Percentiles rank a stretch among this genome's conserved stretches.
These are phyloP conservation scores for Bubo scandiacus DNA, from an alignment of 2,113 vertebrate genomes.

Conservation along the genomic window DNA sequence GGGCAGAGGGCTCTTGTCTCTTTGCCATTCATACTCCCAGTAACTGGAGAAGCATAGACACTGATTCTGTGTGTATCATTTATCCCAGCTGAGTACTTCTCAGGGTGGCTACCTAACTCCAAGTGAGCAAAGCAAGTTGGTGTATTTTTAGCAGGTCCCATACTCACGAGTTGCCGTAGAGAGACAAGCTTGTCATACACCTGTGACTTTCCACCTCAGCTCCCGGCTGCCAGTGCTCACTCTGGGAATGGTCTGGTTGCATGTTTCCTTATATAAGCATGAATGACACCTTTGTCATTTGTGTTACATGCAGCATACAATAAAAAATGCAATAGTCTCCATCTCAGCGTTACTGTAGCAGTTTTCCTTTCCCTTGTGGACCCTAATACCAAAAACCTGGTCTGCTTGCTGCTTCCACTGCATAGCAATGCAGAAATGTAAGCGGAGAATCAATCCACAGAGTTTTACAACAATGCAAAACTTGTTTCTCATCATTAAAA, in stretches of 20 bases:
- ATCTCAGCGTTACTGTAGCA: neutral
- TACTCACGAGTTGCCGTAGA: neutral
- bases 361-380: neutral
- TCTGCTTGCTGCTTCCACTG: neutral
- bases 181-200: neutral
- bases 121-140: neutral
- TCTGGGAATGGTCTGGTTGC: neutral
- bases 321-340: neutral
- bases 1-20: neutral
- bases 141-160: neutral
- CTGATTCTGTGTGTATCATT: neutral
- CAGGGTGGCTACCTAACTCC: neutral
- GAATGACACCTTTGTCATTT: neutral
- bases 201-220: neutral
- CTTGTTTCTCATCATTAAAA: conserved; percentile 18
- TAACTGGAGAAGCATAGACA: neutral
- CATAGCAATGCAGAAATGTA: conserved; percentile 11
- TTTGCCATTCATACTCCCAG: neutral
- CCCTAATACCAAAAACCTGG: neutral
- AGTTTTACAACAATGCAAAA: conserved; percentile 3
- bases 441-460: neutral
- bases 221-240: neutral
- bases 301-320: neutral
- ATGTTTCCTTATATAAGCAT: neutral
- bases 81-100: neutral